Base-by-base conservation (phyloP, 2,113 vertebrate species). In the Eurystomus gularis region DNA sequence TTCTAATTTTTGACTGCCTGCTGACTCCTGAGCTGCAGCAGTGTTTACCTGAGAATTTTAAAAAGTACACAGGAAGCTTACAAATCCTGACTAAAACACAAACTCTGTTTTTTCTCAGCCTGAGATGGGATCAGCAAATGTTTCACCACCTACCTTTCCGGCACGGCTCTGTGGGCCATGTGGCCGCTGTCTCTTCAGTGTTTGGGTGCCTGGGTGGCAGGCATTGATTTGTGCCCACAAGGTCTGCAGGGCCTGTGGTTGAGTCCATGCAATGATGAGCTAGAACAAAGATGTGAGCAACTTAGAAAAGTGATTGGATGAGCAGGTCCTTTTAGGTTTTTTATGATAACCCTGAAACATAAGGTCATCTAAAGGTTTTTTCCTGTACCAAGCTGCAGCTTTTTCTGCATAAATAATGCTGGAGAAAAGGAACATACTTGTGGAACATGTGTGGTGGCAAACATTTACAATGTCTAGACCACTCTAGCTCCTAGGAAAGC, bases 121-220 rank as follows among this genome's bases (percentile, higher is more conserved):
- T 48, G 70, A 60, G 82, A 31, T 28, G 25, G 3, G 0, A 20
- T 24, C 46, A 55, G 52, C 4, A n/a, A 26, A 10, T 0, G 0
- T 58, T 62, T 49, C 52, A 49, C 46, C 46, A 12, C 0, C 0
- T 57, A 48, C 40, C 19, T 44, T 35, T 69, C 35, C 31, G 44
- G 24, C 49, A 70, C 28, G 61, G 18, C 23, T n/a, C 28, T 4
- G 10, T 46, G 25, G 46, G 21, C 40, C 35, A 44, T 2, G 3
- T 21, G 29, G 39, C 55, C 7, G 1, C 65, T 39, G 73, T 65
- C 42, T 65, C 54, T 46, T 51, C n/a, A 48, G 16, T 26, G 13
- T 64, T 85, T 10, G 37, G 39, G 35, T 82, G 44, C 71, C 40
- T 55, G 51, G 3, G 15, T 35, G 61, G 37, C 58, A 78, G 37